These are phyloP conservation scores for Cheilosia urbana DNA, from an alignment of 2,888 invertebrate species.

Conservation along the genomic window DNA sequence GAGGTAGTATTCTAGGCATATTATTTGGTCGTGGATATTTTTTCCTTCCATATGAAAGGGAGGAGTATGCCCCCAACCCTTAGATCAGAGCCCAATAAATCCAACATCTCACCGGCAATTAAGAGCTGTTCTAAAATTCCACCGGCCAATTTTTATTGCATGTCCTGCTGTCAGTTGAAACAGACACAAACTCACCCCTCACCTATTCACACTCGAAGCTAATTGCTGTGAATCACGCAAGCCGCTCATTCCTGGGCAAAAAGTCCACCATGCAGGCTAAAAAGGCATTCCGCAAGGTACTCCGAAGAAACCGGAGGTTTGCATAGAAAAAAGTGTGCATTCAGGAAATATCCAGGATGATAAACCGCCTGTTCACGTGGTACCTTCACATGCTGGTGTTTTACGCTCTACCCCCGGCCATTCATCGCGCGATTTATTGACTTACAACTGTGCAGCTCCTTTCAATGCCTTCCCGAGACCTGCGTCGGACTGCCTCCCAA, in stretches of 20 bases:
- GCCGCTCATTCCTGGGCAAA: constrained; percentile 22
- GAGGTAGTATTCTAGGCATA: too few species aligned
- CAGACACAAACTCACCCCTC: constrained; percentile 51
- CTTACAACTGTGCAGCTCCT: constrained; percentile 68
- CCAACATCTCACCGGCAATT: constrained; percentile 64
- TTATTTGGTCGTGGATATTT: too few species aligned
- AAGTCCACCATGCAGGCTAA: constrained; percentile 11
- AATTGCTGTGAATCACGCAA: constrained; percentile 70
- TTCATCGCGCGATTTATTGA: constrained; percentile 72
- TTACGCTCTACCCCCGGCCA: constrained; percentile 26
- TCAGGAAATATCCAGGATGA: constrained; percentile 75
- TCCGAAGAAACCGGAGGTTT: constrained; percentile 23
- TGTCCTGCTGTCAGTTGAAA: constrained; percentile 68
- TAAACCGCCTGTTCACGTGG: constrained; percentile 76
- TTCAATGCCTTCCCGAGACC: constrained; percentile 69
- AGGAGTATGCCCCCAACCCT: constrained; percentile 18
- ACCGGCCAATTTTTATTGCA: constrained; percentile 61
- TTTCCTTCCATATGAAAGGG: too few species aligned
- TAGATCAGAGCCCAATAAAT: constrained; percentile 59
- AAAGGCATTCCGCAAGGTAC: constrained; percentile 22
- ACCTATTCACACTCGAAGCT: constrained; percentile 60
- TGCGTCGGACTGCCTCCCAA: constrained; percentile 68
- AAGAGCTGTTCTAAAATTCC: constrained; percentile 56
- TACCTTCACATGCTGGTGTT: constrained; percentile 51
- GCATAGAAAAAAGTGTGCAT: constrained; percentile 53